phyloP scores from a whole-genome alignment of 2,797 vertebrate genomes.

The Anas acuta region DNA sequence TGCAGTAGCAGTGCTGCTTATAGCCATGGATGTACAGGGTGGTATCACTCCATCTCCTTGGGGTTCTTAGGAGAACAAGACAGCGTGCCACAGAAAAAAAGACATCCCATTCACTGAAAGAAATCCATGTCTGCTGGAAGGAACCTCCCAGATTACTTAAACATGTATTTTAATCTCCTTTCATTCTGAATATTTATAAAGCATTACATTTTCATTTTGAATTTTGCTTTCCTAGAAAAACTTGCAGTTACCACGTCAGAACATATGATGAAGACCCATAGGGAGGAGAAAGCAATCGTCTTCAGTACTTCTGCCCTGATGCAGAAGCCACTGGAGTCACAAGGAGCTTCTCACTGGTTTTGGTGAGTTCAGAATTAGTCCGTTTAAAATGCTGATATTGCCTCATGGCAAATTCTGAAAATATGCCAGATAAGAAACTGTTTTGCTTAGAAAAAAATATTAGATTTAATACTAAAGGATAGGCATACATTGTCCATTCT shows the following conservation, averaged over 20 bases:
- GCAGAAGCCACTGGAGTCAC: not conserved
- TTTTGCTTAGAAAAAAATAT: not conserved
- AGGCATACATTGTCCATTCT: not conserved
- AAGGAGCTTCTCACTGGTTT: not conserved
- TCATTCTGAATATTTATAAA: slow-evolving; percentile 47
- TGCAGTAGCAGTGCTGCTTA: not conserved
- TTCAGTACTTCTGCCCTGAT: not conserved
- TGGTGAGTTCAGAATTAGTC: not conserved
- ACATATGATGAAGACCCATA: not conserved
- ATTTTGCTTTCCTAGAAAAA: slow-evolving; percentile 53
- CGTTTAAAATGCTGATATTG: not conserved
- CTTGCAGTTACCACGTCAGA: not conserved
- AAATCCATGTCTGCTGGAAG: not conserved
- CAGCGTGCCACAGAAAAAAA: not conserved
- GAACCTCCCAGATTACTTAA: slow-evolving; percentile 44
- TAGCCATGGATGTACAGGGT: not conserved
- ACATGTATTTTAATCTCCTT: slow-evolving; percentile 45
- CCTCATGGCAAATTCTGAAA: not conserved
- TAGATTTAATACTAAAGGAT: not conserved
- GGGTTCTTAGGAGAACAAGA: not conserved
- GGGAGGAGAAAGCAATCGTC: not conserved
- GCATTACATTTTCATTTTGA: slow-evolving; percentile 50
- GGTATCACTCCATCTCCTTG: not conserved
- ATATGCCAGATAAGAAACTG: not conserved
- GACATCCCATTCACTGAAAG: not conserved